Evolutionary conservation across 2,797 vertebrate species (phyloP), one percentile per base, ranked within the genome.

Genomic region (Neosilurus hyrtlii): DNA sequence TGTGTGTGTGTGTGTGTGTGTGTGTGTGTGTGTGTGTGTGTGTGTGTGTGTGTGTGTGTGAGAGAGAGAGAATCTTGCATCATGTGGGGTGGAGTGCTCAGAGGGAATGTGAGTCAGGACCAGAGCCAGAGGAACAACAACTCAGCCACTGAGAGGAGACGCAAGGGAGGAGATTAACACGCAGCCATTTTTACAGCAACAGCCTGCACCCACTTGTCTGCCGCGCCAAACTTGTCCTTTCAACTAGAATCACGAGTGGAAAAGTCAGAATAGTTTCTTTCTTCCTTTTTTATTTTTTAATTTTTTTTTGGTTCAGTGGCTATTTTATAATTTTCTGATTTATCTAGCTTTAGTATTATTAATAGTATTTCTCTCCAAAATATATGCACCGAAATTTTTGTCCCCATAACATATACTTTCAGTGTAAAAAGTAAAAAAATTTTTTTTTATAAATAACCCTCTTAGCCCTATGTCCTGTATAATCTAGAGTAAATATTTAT

Each of bases 71-170:
- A 6, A 43, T 80, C 61, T 85, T 85, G 84, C 84, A 85, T 85
- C 84, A 82, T 85, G 84, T 77, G 68, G 83, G 83, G 89, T 81
- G 81, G 88, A 82, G 85, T 86, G 88, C 79, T 85, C 84, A 89
- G 72, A 83, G 83, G 83, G 84, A 84, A 82, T 79, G 72, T 61
- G 57, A 80, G 80, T 66, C 62, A 82, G 83, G 68, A 73, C 67
- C 16, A 15, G 67, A 79, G 84, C 84, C 81, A 79, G 72, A 74
- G 65, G 54, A 82, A 79, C 77, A 78, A 67, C 49, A 30, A 63
- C 73, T 70, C 79, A 72, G 59, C 70, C 72, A 24, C 26, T n/a
- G 49, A 80, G 73, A 86, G 81, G 26, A 86, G 62, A 85, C 65
- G 26, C 85, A 82, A 77, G 78, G 85, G 83, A 83, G 81, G 83